Conservation (phyloP, 2,888 invertebrate genomes). For the Aphodius sticticus region DNA sequence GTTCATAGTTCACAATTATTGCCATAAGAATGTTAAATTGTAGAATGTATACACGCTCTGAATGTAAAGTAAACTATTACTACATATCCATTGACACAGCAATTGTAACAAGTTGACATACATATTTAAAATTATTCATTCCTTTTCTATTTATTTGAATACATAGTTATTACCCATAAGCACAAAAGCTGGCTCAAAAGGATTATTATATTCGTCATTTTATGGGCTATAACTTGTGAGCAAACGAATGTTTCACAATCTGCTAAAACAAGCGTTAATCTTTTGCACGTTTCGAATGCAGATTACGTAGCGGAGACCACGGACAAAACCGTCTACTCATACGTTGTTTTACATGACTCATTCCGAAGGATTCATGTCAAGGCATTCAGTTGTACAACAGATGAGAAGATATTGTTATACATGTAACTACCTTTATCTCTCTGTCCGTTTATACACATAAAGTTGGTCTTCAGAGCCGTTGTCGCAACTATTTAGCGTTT, state of each 20-base stretch:
- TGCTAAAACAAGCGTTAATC: background rate
- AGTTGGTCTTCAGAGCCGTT: background rate
- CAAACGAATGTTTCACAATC: background rate
- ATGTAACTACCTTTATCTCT: background rate
- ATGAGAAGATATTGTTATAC: background rate
- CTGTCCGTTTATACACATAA: background rate
- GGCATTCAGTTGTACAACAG: background rate
- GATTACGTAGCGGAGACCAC: background rate
- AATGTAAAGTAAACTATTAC: no score
- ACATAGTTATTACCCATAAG: background rate
- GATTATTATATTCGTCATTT: background rate
- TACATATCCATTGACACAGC: no score
- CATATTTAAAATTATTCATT: background rate
- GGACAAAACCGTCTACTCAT: background rate
- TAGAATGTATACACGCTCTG: no score
- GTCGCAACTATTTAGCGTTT: slow-evolving; percentile 4
- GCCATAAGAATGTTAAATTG: no score
- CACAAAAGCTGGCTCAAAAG: background rate
- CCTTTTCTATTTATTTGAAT: background rate
- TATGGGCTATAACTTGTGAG: background rate
- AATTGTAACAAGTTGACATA: no score
- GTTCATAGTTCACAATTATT: no score
- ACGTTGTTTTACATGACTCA: background rate
- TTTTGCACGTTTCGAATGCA: background rate
- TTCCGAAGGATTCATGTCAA: background rate